Conservation (phyloP, 1,140 invertebrate genomes). For the Ips nitidus region DNA sequence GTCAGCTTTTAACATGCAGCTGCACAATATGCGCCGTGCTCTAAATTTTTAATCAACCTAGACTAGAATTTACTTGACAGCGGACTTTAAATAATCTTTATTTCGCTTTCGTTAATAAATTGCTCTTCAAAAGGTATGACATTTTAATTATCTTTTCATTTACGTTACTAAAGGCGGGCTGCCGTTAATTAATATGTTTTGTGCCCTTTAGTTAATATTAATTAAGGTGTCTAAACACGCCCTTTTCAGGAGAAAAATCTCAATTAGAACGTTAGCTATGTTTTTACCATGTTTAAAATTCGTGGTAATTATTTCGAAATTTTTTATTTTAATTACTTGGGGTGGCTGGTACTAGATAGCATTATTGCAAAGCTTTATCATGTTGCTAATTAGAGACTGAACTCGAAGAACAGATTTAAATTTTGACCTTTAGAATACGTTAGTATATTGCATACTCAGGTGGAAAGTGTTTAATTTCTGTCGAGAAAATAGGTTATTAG, state of each 20-base stretch:
- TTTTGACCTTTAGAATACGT: too few species aligned
- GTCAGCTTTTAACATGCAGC: too few species aligned
- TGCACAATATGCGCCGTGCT: too few species aligned
- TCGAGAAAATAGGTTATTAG: too few species aligned
- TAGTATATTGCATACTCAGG: too few species aligned
- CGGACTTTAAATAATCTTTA: neutral
- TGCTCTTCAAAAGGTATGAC: neutral
- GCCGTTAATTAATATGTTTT: slow-evolving; percentile 5
- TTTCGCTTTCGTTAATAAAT: neutral
- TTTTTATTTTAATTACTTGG: neutral
- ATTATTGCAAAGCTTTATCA: too few species aligned
- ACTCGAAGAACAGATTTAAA: too few species aligned
- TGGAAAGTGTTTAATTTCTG: too few species aligned
- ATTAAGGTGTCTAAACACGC: neutral
- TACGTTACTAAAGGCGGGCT: neutral
- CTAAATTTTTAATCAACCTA: too few species aligned
- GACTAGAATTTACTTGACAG: neutral
- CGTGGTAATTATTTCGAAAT: too few species aligned
- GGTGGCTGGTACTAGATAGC: too few species aligned
- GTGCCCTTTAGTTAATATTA: slow-evolving; percentile 6
- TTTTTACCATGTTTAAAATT: neutral
- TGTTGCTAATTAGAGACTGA: too few species aligned
- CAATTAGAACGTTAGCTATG: neutral
- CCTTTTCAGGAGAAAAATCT: neutral
- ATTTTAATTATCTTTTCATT: slow-evolving; percentile 6